Conservation (phyloP, 2,888 invertebrate species). For the Scaptomyza caliginosa region DNA sequence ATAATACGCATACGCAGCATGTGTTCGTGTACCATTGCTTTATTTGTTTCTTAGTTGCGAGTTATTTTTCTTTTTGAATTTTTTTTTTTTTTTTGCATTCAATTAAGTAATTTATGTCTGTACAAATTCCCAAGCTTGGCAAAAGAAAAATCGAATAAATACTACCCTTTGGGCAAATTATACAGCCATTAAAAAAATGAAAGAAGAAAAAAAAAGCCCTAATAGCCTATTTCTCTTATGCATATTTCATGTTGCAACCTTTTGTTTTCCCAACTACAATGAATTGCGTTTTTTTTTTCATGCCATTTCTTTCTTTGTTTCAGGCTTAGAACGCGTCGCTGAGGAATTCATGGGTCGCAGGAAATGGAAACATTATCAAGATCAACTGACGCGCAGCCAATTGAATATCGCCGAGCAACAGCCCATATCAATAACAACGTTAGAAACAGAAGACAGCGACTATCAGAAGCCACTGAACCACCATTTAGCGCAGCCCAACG, state of each 20-base stretch:
- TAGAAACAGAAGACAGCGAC: conserved; percentile 38
- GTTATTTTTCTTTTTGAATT: background rate
- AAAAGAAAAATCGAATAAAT: conserved; percentile 44
- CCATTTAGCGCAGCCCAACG: conserved; percentile 64
- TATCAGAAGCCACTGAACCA: conserved; percentile 63
- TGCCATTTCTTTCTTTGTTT: background rate
- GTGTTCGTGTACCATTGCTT: conserved; percentile 8
- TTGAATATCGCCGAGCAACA: conserved; percentile 77
- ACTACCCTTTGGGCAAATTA: conserved; percentile 52
- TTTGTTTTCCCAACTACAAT: conserved; percentile 5
- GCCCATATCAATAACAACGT: conserved; percentile 67
- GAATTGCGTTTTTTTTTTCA: background rate
- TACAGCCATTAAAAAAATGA: conserved; percentile 33
- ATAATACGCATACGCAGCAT: conserved; percentile 71
- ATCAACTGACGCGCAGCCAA: conserved; percentile 87
- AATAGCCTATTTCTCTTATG: conserved; percentile 33
- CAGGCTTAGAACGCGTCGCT: conserved; percentile 97
- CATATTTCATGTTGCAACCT: conserved; percentile 36
- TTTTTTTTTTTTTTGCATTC: conserved; percentile 40
- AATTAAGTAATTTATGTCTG: conserved; percentile 73
- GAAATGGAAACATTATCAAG: conserved; percentile 97
- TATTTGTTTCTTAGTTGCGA: conserved; percentile 15
- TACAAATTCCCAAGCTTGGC: conserved; percentile 63
- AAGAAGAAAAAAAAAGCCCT: conserved; percentile 9
- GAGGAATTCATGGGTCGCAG: conserved; percentile 98